Evolutionary conservation across 2,113 vertebrate species (phyloP).

Genomic region (Gobiocypris rarus): DNA sequence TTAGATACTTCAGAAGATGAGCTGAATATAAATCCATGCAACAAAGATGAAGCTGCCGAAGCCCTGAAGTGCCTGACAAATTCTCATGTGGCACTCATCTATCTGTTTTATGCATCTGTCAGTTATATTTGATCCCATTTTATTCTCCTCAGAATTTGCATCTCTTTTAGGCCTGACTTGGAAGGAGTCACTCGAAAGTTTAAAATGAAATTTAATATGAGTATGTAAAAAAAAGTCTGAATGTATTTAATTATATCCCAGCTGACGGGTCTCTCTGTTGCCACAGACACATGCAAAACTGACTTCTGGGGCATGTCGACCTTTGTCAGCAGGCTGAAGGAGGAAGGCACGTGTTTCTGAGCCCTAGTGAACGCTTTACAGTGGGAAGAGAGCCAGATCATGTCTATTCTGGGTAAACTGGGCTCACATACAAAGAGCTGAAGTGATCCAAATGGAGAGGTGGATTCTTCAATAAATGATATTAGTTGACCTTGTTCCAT

Average conservation of each 20-base stretch:
- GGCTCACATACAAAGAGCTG: conserved; percentile 50
- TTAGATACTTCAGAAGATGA: conserved; percentile 1
- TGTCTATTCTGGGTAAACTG: conserved; percentile 69
- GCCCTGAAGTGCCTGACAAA: neutral
- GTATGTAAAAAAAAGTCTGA: neutral
- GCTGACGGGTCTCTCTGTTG: conserved; percentile 38
- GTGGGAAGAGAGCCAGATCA: conserved; percentile 62
- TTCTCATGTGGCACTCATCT: neutral
- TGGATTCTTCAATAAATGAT: conserved; percentile 3
- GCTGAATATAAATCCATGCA: neutral
- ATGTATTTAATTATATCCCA: conserved; percentile 12
- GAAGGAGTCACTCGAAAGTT: neutral
- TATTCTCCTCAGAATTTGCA: neutral
- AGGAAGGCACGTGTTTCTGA: conserved; percentile 60
- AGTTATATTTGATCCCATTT: neutral
- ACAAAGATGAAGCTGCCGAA: neutral
- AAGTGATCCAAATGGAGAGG: conserved; percentile 32
- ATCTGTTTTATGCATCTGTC: neutral
- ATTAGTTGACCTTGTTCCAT: neutral
- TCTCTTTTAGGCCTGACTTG: neutral
- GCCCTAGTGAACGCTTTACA: conserved; percentile 55
- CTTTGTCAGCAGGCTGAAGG: conserved; percentile 60
- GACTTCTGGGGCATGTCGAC: conserved; percentile 54
- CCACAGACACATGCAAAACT: conserved; percentile 34
- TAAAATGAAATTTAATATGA: neutral